These are phyloP conservation scores for Atrina japonica DNA, from an alignment of 2,888 invertebrate species.

Conservation along the genomic window DNA sequence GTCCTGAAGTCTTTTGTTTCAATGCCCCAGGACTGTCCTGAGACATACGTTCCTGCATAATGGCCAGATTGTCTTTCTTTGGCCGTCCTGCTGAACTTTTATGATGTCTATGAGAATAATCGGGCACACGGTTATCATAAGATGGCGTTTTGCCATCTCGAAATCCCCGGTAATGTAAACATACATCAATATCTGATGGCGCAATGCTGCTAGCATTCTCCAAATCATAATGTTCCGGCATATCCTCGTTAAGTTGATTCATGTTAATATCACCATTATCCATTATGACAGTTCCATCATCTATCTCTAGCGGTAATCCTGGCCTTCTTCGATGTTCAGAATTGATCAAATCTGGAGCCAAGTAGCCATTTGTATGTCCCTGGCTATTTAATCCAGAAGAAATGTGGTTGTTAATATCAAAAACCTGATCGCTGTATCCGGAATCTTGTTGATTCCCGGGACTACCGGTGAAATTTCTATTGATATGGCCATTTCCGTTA, in stretches of 20 bases:
- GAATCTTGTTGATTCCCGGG: slow-evolving; percentile 67
- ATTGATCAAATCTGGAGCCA: slow-evolving; percentile 93
- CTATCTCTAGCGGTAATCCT: slow-evolving; percentile 65
- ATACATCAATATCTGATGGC: slow-evolving; percentile 97
- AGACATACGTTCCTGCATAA: slow-evolving; percentile 7
- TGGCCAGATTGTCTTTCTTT: slow-evolving; percentile 36
- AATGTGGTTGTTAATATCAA: slow-evolving; percentile 69
- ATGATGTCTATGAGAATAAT: slow-evolving; percentile 39
- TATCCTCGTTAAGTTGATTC: slow-evolving; percentile 61
- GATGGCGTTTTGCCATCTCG: slow-evolving; percentile 86
- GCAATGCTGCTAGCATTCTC: slow-evolving; percentile 99
- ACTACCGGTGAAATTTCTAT: slow-evolving; percentile 54
- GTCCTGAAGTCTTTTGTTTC: slow-evolving; percentile 32
- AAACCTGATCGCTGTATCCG: slow-evolving; percentile 67
- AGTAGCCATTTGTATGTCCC: slow-evolving; percentile 91
- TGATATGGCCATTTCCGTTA: slow-evolving; percentile 83
- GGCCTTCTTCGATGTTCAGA: slow-evolving; percentile 85
- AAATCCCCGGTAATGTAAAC: slow-evolving; percentile 96
- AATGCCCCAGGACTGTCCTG: slow-evolving; percentile 27
- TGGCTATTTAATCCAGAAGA: slow-evolving; percentile 81
- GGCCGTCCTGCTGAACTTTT: slow-evolving; percentile 42
- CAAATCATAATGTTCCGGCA: slow-evolving; percentile 87
- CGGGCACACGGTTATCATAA: slow-evolving; percentile 41
- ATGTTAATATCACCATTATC: slow-evolving; percentile 70
- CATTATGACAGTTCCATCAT: slow-evolving; percentile 75